Evolutionary conservation across 2,888 invertebrate genomes (phyloP).

Genomic region (Buathra laborator): DNA sequence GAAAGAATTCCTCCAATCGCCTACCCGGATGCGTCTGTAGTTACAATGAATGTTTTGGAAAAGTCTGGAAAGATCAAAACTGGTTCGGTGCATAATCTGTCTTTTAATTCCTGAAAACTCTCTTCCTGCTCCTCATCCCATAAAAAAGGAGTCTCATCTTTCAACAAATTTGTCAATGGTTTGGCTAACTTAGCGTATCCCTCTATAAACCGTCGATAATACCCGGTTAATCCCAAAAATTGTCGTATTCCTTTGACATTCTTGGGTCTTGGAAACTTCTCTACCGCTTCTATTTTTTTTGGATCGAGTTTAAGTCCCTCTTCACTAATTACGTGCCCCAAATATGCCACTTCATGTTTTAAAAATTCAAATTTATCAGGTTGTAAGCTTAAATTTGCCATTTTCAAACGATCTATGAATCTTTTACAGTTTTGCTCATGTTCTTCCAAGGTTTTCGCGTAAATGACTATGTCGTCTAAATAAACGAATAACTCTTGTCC

Average conservation of each 20-base stretch:
- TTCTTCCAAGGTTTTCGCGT: neutral
- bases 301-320: neutral
- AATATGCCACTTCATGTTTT: neutral
- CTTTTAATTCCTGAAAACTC: neutral
- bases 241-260: neutral
- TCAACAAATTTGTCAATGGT: neutral
- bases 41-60: no score
- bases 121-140: neutral
- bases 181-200: neutral
- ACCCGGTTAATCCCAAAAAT: neutral
- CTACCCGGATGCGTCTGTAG: neutral
- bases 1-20: neutral
- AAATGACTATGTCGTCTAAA: conserved; percentile 37
- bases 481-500: conserved; percentile 7
- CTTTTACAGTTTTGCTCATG: neutral
- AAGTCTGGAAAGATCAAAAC: no score
- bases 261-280: neutral
- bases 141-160: neutral
- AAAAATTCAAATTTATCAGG: neutral
- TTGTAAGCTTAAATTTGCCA: neutral
- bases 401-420: neutral
- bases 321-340: neutral
- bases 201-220: neutral
- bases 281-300: neutral
- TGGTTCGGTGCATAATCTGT: no score